Conservation (phyloP, 2,888 invertebrate genomes). For the Priocnemis perturbator region DNA sequence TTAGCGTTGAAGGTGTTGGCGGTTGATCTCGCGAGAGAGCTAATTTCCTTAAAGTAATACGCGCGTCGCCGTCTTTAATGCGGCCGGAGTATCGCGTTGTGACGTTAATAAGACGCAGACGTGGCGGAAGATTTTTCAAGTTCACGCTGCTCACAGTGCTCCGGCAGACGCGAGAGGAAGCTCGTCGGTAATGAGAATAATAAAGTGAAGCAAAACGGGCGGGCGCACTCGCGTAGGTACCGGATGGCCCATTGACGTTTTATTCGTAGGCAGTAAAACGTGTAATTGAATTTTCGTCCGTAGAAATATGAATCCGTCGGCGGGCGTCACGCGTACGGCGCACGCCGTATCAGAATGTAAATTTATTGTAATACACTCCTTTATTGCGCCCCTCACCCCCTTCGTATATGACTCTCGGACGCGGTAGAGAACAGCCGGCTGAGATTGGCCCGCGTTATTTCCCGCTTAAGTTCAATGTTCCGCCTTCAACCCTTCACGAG, state of each 20-base stretch:
- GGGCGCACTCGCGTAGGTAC: not conserved
- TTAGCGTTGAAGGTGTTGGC: no score
- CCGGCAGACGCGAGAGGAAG: no score
- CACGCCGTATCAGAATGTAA: constrained; percentile 22
- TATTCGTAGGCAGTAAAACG: not conserved
- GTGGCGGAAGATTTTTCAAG: no score
- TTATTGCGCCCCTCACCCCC: constrained; percentile 9
- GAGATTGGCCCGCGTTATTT: not conserved
- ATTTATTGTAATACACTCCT: constrained; percentile 27
- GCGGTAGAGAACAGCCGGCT: constrained; percentile 13
- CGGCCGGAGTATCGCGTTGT: no score
- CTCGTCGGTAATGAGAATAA: not conserved
- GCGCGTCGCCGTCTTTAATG: no score
- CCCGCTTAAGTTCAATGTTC: no score
- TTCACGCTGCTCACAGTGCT: no score
- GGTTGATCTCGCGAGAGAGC: no score
- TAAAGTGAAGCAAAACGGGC: not conserved
- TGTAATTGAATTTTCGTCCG: constrained; percentile 22
- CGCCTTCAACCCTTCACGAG: not conserved
- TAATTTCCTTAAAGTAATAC: no score
- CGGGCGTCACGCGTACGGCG: not conserved
- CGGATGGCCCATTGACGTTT: not conserved
- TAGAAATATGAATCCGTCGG: constrained; percentile 8
- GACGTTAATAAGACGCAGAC: no score
- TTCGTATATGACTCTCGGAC: not conserved